Conservation (phyloP, 2,113 vertebrate genomes). For the human (Homo sapiens) region GRCh38 chr16:85359001-85359500, state of each 20-base stretch:
- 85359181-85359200: too few relatives aligned
- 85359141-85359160: background rate
- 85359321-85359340: fast-evolving
- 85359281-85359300: background rate
- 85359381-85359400: background rate
- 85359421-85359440: too few relatives aligned
- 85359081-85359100: fast-evolving
- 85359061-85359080: fast-evolving
- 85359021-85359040: background rate
- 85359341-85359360: background rate
- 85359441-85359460: background rate
- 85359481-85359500: background rate
- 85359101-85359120: background rate
- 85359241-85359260: background rate
- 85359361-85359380: background rate
- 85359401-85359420: background rate
- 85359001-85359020: fast-evolving
- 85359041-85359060: background rate
- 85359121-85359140: background rate
- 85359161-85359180: background rate
- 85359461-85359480: background rate
- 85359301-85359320: background rate
- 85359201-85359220: background rate
- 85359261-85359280: background rate
- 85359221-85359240: fast-evolving